A percentile compares a stretch with the other conserved stretches of the same genome.
These are phyloP conservation scores for Notamacropus eugenii DNA, from an alignment of 2,797 vertebrate species.

Conservation along the genomic window DNA sequence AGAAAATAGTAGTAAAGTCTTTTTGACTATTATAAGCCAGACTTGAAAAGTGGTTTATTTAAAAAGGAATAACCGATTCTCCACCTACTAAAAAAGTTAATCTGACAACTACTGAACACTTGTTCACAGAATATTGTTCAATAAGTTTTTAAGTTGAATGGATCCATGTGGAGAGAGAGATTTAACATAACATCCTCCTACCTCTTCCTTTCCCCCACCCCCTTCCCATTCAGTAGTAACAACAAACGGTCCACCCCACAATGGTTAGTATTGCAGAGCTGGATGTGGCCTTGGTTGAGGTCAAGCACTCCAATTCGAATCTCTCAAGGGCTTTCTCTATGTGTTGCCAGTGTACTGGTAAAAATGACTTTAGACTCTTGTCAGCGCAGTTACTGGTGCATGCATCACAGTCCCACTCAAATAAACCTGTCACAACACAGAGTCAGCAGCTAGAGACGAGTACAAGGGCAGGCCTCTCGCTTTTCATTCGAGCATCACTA, in stretches of 20 bases:
- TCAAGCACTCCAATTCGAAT: conserved; percentile 86
- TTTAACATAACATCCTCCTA: conserved; percentile 56
- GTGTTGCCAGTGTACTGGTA: conserved; percentile 89
- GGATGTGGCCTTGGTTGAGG: conserved; percentile 83
- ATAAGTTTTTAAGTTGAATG: conserved; percentile 57
- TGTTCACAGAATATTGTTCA: conserved; percentile 20
- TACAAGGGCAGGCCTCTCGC: conserved; percentile 90
- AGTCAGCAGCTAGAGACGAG: conserved; percentile 88
- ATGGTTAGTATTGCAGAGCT: conserved; percentile 74
- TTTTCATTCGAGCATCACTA: conserved; percentile 92
- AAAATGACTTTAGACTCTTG: conserved; percentile 92
- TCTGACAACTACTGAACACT: conserved; percentile 46
- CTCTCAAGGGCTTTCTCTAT: conserved; percentile 88
- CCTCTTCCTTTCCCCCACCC: accelerated
- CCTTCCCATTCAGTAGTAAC: conserved; percentile 42
- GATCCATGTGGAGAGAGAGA: conserved; percentile 33
- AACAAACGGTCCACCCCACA: conserved; percentile 63
- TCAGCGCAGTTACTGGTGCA: conserved; percentile 89
- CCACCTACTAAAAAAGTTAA: conserved; percentile 27
- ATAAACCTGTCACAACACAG: conserved; percentile 93
- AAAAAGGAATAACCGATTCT: conserved; percentile 68
- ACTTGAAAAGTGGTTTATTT: conserved; percentile 53
- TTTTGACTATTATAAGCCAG: conserved; percentile 38
- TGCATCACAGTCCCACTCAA: conserved; percentile 90
- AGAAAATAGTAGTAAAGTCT: neutral